Conservation (phyloP, 2,888 invertebrate genomes). For the Anarsia innoxiella region DNA sequence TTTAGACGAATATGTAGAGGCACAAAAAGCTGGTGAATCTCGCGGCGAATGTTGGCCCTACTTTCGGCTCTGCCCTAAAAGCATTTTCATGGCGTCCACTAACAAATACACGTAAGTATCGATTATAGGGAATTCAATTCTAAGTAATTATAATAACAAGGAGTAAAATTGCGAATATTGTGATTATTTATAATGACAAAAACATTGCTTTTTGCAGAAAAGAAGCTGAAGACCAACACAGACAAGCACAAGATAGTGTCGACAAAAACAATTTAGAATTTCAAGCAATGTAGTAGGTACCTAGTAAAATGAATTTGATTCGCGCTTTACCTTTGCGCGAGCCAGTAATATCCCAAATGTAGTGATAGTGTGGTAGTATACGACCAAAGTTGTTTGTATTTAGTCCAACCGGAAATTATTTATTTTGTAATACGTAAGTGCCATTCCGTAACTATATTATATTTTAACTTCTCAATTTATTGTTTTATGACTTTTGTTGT, state of each 20-base stretch:
- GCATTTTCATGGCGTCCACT: slow-evolving; percentile 78
- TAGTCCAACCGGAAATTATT: slow-evolving; percentile 18
- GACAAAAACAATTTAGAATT: slow-evolving; percentile 47
- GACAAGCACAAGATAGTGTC: slow-evolving; percentile 42
- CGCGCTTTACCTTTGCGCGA: slow-evolving; percentile 18
- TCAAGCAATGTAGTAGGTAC: slow-evolving; percentile 48
- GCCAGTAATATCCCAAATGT: slow-evolving; percentile 51
- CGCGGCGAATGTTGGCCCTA: slow-evolving; percentile 91
- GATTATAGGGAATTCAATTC: too few relatives aligned
- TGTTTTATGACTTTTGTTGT: neutral
- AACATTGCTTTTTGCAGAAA: slow-evolving; percentile 56
- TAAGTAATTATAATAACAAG: neutral
- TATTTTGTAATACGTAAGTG: slow-evolving; percentile 31
- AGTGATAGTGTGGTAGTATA: slow-evolving; percentile 63
- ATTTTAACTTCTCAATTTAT: neutral
- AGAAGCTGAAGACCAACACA: slow-evolving; percentile 63
- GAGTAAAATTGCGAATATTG: neutral
- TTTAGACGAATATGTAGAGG: slow-evolving; percentile 85
- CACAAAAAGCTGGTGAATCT: slow-evolving; percentile 84
- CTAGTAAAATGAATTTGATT: slow-evolving; percentile 12
- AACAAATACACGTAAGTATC: slow-evolving; percentile 71
- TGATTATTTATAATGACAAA: too few relatives aligned
- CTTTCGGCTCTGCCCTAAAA: slow-evolving; percentile 87
- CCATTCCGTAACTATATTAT: slow-evolving; percentile 25
- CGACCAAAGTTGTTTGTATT: slow-evolving; percentile 64